Conservation (phyloP, 2,113 vertebrate species). For the Asarcornis scutulata region DNA sequence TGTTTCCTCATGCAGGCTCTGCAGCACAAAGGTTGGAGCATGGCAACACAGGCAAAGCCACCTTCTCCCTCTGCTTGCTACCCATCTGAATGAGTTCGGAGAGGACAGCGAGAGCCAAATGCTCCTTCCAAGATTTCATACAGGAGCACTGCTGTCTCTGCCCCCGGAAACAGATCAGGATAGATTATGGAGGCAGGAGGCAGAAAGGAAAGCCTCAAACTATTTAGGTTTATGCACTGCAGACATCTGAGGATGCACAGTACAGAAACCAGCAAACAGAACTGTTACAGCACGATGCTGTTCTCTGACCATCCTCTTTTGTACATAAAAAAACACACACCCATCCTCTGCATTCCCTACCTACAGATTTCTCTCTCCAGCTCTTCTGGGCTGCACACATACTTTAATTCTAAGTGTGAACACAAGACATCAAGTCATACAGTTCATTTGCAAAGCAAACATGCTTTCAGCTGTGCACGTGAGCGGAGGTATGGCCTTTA, state of each 20-base stretch:
- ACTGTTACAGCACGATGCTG: not conserved
- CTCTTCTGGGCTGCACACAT: not conserved
- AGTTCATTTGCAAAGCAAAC: not conserved
- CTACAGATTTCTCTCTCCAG: not conserved
- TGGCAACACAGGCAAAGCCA: not conserved
- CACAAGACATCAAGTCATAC: not conserved
- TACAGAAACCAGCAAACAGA: not conserved
- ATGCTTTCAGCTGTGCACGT: not conserved
- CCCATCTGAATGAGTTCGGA: slow-evolving; percentile 6
- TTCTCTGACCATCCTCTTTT: not conserved
- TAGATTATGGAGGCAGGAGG: not conserved
- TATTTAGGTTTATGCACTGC: not conserved
- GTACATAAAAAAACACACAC: not conserved
- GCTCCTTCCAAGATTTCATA: not conserved
- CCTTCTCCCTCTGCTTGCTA: not conserved
- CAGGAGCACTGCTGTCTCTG: not conserved
- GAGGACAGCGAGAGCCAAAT: not conserved
- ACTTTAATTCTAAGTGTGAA: not conserved
- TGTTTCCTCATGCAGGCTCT: not conserved
- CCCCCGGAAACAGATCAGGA: not conserved
- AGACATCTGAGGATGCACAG: not conserved
- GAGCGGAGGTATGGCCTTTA: not conserved
- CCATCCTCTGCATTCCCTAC: not conserved
- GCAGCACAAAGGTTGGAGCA: not conserved
- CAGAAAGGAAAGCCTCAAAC: not conserved